These are phyloP conservation scores for Platorchestia sp. DNA, from an alignment of 1,140 invertebrate species.

Conservation along the genomic window DNA sequence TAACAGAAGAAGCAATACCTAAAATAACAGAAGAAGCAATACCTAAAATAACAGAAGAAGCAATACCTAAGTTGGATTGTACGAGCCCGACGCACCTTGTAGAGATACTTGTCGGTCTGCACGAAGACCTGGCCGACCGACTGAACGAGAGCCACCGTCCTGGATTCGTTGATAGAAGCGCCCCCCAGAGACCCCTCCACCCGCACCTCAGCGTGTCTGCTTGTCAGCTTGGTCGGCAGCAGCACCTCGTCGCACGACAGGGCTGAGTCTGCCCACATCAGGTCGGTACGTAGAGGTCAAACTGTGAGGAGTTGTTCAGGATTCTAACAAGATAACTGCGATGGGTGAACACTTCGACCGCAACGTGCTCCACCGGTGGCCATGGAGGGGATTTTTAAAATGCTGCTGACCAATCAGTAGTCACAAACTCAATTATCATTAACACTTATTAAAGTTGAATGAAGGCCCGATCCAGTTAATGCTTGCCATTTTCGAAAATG, in stretches of 20 bases:
- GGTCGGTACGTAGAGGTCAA: no score
- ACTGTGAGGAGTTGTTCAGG: no score
- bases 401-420: neutral
- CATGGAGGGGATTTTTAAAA: neutral
- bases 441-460: neutral
- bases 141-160: neutral
- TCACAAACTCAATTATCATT: neutral
- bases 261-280: neutral
- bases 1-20: no score
- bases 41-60: no score
- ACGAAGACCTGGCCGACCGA: conserved; percentile 5
- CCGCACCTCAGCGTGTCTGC: neutral
- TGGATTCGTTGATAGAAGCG: neutral
- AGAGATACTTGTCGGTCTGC: conserved; percentile 55
- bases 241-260: conserved; percentile 16
- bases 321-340: neutral
- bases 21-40: no score
- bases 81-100: neutral
- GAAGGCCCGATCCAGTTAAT: no score
- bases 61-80: no score
- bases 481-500: no score
- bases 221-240: neutral
- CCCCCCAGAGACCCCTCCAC: neutral
- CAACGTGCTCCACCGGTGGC: neutral
- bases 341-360: neutral